These are phyloP conservation scores for Orientallactaga bullata DNA, from an alignment of 2,113 vertebrate species.

Conservation along the genomic window DNA sequence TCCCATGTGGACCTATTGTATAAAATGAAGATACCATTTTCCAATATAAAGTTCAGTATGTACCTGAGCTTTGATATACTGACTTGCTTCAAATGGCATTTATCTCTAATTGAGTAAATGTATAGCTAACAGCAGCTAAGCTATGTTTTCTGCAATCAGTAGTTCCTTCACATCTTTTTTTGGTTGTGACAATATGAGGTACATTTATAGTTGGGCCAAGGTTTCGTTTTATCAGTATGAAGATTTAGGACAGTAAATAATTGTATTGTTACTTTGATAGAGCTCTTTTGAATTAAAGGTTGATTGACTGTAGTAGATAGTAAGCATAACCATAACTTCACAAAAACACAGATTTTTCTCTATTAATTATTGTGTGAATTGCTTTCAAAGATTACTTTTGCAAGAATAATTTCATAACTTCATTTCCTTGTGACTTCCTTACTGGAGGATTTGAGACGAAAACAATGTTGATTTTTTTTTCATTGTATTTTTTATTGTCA, in stretches of 20 bases:
- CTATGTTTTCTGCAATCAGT: background rate
- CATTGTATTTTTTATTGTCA: conserved; percentile 38
- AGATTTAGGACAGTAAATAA: conserved; percentile 54
- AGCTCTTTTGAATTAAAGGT: conserved; percentile 48
- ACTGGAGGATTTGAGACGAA: conserved; percentile 48
- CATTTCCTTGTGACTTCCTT: background rate
- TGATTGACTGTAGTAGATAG: conserved; percentile 24
- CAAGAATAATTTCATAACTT: conserved; percentile 31
- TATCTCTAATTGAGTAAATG: conserved; percentile 11
- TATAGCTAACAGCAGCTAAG: background rate
- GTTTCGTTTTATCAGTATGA: background rate
- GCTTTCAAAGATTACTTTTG: conserved; percentile 15
- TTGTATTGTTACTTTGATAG: conserved; percentile 47
- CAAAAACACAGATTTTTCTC: conserved; percentile 47
- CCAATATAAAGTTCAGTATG: background rate
- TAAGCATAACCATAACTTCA: background rate
- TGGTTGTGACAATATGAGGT: background rate
- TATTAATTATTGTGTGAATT: conserved; percentile 2
- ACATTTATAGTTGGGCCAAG: background rate
- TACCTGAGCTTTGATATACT: background rate
- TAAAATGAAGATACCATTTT: conserved; percentile 40
- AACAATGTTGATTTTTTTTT: background rate
- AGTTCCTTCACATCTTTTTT: background rate
- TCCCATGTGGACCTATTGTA: background rate
- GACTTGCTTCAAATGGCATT: conserved; percentile 13